Base-by-base conservation (phyloP, 2,113 vertebrate genomes). In the Ploceus nigricollis region DNA sequence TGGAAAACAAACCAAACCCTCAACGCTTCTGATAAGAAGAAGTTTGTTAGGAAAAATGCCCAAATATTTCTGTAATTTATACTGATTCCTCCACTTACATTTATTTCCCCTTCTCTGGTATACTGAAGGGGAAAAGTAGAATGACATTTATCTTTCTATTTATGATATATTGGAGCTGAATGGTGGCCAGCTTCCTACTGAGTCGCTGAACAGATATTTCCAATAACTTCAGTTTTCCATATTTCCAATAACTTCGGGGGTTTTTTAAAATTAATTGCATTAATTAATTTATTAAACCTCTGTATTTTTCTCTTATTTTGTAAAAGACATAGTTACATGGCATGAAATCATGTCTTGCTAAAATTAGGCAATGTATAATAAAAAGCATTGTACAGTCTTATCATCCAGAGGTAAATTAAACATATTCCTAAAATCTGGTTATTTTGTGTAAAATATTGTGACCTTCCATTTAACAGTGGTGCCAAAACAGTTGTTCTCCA, bases 401-500 rank as follows among this genome's bases (percentile, higher is more conserved):
- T 28, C 3, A 9, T 22, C 15, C 19, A 35, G 84, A 82, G 22
- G 68, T 60, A 69, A 80, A 33, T 64, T 76, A 75, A 73, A 61
- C 11, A 4, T 37, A 13, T 58, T 83, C 6, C 44, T 83, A 71
- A 89, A 66, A 87, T 64, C 31, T 86, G 6, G 20, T 54, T 40
- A 64, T 44, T 92, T 92, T 75, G 13, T 65, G 24, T 20, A 8
- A 85, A 91, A 87, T 88, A 75, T 54, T 91, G 48, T 92, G 92
- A 87, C 48, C 47, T 82, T 91, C 53, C 65, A 64, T 87, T 96
- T 94, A 91, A 85, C 61, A 92, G 48, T n/a, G 83, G 68, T 89
- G 73, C 72, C 72, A 68, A 85, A 92, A 89, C 85, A 90, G 78
- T 76, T 95, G 95, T 87, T 94, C 44, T 93, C 50, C 92, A 85